These are phyloP conservation scores for Oncorhynchus tshawytscha DNA, from an alignment of 2,113 vertebrate genomes.

Conservation along the genomic window DNA sequence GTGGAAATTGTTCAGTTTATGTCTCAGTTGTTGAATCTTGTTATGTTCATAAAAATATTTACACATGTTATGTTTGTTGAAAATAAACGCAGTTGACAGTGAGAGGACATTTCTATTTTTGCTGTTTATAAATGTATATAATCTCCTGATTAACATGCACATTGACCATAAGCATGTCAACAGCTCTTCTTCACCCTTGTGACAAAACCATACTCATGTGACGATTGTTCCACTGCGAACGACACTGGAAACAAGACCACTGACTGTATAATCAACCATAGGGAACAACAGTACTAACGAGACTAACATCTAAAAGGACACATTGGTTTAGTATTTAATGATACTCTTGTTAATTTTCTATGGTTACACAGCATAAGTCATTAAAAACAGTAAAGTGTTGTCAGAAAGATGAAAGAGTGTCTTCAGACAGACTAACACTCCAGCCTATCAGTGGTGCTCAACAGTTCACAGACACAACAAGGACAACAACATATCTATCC, in stretches of 20 bases:
- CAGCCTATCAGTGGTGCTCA: too few species aligned
- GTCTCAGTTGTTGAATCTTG: too few species aligned
- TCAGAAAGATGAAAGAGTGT: conserved; percentile 64
- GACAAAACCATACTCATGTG: neutral
- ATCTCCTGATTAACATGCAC: neutral
- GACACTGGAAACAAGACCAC: neutral
- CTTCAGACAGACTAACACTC: conserved; percentile 68
- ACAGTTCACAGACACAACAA: neutral
- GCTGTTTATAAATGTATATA: neutral
- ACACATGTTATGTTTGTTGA: neutral
- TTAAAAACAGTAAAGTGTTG: conserved; percentile 59
- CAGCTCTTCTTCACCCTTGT: neutral
- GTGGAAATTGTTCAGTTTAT: too few species aligned
- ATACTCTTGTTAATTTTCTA: too few species aligned
- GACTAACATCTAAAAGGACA: neutral
- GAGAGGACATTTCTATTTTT: neutral
- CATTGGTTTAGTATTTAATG: too few species aligned
- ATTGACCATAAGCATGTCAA: neutral
- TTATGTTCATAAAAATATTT: too few species aligned
- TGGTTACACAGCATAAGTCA: neutral
- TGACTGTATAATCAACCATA: too few species aligned
- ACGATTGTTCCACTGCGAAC: neutral
- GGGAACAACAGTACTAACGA: neutral
- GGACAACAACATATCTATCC: conserved; percentile 67
- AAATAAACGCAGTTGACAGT: neutral